phyloP scores from a whole-genome alignment of 2,888 invertebrate species.

The Didymodactylos carnosus region DNA sequence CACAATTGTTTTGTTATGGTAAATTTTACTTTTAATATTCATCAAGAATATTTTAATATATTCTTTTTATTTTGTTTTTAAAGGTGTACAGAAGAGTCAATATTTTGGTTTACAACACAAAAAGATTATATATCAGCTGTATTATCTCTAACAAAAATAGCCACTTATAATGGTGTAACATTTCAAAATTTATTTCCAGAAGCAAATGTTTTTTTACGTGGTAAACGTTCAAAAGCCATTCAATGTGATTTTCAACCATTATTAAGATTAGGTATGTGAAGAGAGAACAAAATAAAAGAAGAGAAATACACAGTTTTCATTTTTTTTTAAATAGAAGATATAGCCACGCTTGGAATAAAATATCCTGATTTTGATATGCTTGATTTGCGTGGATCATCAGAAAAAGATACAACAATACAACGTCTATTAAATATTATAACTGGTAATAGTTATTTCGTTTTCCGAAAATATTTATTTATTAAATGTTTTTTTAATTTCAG shows the following conservation, averaged over 20 bases:
- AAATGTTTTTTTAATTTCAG: no score
- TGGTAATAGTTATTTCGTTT: no score
- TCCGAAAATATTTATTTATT: no score
- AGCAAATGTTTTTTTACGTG: slow-evolving; percentile 11
- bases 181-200: slow-evolving; percentile 6
- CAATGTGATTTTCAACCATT: slow-evolving; percentile 13
- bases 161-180: slow-evolving; percentile 1
- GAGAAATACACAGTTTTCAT: no score
- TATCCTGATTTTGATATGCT: slow-evolving; percentile 14
- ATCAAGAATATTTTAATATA: no score
- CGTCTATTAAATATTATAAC: background rate
- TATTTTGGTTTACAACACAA: slow-evolving; percentile 13
- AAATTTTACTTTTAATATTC: no score
- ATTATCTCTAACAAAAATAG: slow-evolving; percentile 4
- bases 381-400: slow-evolving; percentile 4
- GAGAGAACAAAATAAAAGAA: no score
- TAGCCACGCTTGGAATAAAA: slow-evolving; percentile 5
- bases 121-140: slow-evolving; percentile 12
- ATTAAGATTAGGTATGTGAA: background rate
- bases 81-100: slow-evolving; percentile 3
- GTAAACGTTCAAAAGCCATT: slow-evolving; percentile 9
- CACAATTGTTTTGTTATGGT: slow-evolving; percentile 2
- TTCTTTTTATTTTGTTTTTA: no score
- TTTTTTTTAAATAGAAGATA: background rate
- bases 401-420: background rate